Evolutionary conservation across 2,888 invertebrate species (phyloP).

Genomic region (Horisme vitalbata): DNA sequence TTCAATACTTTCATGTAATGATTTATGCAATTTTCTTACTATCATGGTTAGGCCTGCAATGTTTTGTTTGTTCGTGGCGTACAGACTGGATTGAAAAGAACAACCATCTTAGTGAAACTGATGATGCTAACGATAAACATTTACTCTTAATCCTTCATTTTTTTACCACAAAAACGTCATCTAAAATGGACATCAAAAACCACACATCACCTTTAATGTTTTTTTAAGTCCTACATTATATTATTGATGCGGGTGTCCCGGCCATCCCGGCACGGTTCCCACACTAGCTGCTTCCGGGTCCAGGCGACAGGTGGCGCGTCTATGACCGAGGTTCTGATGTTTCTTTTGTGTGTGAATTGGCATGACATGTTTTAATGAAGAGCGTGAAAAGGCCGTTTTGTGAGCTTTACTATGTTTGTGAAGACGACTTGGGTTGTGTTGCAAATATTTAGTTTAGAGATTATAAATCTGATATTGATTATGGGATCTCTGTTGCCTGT

Average conservation of each 20-base stretch:
- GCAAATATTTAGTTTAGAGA: neutral
- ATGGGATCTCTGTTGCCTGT: too few species aligned
- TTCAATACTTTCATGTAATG: too few species aligned
- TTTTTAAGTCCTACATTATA: conserved; percentile 9
- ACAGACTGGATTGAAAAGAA: too few species aligned
- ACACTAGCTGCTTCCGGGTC: conserved; percentile 40
- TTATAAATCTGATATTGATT: too few species aligned
- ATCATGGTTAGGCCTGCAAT: too few species aligned
- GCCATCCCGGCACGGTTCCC: conserved; percentile 16
- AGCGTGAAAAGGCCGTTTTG: conserved; percentile 12
- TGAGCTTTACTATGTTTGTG: conserved; percentile 1
- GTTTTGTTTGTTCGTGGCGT: too few species aligned
- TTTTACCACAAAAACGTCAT: neutral
- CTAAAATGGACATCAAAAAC: conserved; percentile 2
- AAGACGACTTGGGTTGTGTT: conserved; percentile 1
- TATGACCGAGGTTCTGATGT: conserved; percentile 3
- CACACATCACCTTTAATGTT: neutral
- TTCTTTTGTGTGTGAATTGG: conserved; percentile 15
- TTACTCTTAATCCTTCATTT: too few species aligned
- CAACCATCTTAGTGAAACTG: too few species aligned
- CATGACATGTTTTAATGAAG: conserved; percentile 16
- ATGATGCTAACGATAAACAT: too few species aligned
- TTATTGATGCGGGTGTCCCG: conserved; percentile 17
- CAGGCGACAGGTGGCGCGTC: conserved; percentile 22
- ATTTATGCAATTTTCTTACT: too few species aligned